Evolutionary conservation across 2,888 invertebrate genomes (phyloP), one percentile per base, ranked within the genome.

Genomic region (Emesis furor): DNA sequence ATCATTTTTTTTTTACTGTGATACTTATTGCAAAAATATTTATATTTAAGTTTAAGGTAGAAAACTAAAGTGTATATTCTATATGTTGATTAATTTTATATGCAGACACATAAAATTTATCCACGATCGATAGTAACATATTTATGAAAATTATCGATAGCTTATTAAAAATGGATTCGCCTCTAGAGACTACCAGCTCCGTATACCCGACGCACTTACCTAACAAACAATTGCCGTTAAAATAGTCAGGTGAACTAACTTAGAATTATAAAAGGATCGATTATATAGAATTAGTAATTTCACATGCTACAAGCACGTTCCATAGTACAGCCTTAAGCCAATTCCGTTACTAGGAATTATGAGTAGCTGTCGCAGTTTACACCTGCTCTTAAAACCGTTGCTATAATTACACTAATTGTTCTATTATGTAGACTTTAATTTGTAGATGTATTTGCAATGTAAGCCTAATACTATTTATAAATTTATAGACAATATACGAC

Each of bases 271-370:
- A 90, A 92, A 92, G 93, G 92, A 93, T 94, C 93, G 93, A 94
- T 95, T 95, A 95, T 92, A 92, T 92, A 91, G 91, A 92, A 93
- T 93, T 90, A 93, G 95, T 94, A 95, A 95, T 95, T 95, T 95
- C 89, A 92, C 94, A 94, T 93, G 92, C 93, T 92, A 95, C 94
- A 93, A 93, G 93, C 95, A 95, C 93, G 95, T 95, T 95, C 94
- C 93, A 94, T 93, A 93, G 93, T 92, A 94, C 92, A 92, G 95
- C 95, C 95, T 93, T 93, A 93, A 95, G 95, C 94, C 93, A 92
- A 93, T 94, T 93, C 95, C 94, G 95, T 95, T 95, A 94, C 94
- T 93, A 95, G 93, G 94, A 94, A 96, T 96, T 95, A 95, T 95
- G 94, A 95, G 92, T 93, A 86, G 92, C 90, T 90, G 92, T 93